These are phyloP conservation scores for Falco naumanni DNA, from an alignment of 2,797 vertebrate species.

Conservation along the genomic window DNA sequence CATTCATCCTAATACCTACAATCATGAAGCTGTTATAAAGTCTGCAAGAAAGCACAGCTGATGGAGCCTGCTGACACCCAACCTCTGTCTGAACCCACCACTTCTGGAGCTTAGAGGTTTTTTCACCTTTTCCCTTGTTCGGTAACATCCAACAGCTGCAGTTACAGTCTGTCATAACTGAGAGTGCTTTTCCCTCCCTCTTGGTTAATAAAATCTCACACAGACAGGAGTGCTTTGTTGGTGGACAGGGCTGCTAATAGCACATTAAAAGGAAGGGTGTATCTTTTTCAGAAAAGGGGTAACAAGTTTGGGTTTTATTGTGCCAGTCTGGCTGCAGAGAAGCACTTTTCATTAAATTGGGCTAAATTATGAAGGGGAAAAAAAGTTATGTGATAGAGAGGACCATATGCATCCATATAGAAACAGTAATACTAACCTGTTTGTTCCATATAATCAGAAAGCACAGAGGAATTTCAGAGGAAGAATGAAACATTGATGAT, in stretches of 20 bases:
- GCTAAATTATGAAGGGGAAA: background rate
- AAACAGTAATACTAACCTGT: background rate
- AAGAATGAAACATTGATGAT: background rate
- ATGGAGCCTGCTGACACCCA: background rate
- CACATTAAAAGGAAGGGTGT: background rate
- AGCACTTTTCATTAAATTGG: background rate
- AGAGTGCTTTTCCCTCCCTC: background rate
- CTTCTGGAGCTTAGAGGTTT: background rate
- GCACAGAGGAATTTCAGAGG: background rate
- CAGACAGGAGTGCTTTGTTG: rapidly evolving
- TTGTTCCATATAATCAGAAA: background rate
- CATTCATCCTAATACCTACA: background rate
- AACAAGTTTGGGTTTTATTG: background rate
- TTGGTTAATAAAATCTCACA: background rate
- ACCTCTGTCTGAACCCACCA: background rate
- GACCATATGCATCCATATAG: background rate
- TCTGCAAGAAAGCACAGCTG: background rate
- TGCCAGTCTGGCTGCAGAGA: background rate
- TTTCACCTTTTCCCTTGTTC: background rate
- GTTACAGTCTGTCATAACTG: background rate
- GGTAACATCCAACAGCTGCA: background rate
- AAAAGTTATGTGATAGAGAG: background rate
- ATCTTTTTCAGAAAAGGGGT: background rate
- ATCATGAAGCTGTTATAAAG: background rate
- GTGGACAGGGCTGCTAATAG: background rate